Evolutionary conservation across 2,113 vertebrate species (phyloP).

Genomic region (Actenoides lindsayi): DNA sequence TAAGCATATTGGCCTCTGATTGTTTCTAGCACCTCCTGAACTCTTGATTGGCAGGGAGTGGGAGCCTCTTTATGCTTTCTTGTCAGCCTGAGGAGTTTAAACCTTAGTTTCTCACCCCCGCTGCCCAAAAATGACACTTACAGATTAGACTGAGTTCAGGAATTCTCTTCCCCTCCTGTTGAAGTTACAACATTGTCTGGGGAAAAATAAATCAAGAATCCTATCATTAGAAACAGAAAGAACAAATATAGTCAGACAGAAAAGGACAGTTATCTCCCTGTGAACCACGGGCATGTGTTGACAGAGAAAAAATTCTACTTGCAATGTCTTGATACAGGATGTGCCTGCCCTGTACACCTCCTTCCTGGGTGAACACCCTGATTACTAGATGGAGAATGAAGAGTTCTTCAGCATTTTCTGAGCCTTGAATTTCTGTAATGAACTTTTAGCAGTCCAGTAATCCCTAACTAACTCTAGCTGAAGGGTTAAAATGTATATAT

Average conservation of each 20-base stretch:
- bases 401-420: neutral
- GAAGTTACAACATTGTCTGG: neutral
- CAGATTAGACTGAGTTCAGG: neutral
- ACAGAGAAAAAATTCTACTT: neutral
- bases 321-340: neutral
- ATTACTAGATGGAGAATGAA: neutral
- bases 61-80: neutral
- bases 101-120: neutral
- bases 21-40: neutral
- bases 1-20: neutral
- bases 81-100: neutral
- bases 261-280: neutral
- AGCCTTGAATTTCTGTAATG: neutral
- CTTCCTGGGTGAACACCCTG: neutral
- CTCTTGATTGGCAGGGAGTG: neutral
- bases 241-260: neutral
- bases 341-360: neutral
- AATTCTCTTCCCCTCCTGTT: neutral
- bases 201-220: neutral
- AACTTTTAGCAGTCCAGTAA: neutral
- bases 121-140: neutral
- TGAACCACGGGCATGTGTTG: neutral
- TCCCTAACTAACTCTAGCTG: neutral
- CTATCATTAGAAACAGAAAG: neutral
- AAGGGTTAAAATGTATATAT: neutral